Percentiles rank a stretch among this genome's conserved stretches.
Conservation (phyloP, 1,140 invertebrate species). For the Anadara kagoshimensis region DNA sequence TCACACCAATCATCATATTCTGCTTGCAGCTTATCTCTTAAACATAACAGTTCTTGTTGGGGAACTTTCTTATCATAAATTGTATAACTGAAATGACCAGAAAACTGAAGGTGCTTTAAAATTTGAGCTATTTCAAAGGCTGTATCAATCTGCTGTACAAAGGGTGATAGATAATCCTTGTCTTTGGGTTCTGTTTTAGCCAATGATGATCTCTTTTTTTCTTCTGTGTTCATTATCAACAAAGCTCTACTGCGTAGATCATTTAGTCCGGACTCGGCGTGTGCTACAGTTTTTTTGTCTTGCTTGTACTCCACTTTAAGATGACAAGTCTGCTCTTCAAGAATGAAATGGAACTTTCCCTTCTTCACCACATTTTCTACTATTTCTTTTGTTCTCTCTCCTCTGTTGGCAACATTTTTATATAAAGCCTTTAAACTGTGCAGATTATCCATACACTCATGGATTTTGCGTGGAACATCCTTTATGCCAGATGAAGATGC, state of each 20-base stretch:
- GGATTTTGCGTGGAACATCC: slow-evolving; percentile 43
- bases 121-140: slow-evolving; percentile 35
- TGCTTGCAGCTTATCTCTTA: slow-evolving; percentile 6
- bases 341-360: slow-evolving; percentile 43
- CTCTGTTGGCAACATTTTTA: slow-evolving; percentile 54
- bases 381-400: slow-evolving; percentile 52
- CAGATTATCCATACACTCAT: slow-evolving; percentile 43
- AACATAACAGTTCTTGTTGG: slow-evolving; percentile 4
- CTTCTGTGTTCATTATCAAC: slow-evolving; percentile 47
- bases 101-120: slow-evolving; percentile 26
- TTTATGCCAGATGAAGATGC: slow-evolving; percentile 8
- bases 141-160: slow-evolving; percentile 37
- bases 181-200: background rate
- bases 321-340: slow-evolving; percentile 10
- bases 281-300: slow-evolving; percentile 21
- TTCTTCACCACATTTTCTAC: slow-evolving; percentile 19
- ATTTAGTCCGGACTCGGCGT: slow-evolving; percentile 29
- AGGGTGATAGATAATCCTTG: slow-evolving; percentile 34
- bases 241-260: slow-evolving; percentile 55
- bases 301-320: slow-evolving; percentile 37
- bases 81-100: slow-evolving; percentile 43
- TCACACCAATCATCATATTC: slow-evolving; percentile 29
- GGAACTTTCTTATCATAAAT: slow-evolving; percentile 13
- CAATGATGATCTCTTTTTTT: slow-evolving; percentile 12
- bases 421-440: slow-evolving; percentile 50